phyloP scores from a whole-genome alignment of 2,113 vertebrate species.

The Rostratula benghalensis region DNA sequence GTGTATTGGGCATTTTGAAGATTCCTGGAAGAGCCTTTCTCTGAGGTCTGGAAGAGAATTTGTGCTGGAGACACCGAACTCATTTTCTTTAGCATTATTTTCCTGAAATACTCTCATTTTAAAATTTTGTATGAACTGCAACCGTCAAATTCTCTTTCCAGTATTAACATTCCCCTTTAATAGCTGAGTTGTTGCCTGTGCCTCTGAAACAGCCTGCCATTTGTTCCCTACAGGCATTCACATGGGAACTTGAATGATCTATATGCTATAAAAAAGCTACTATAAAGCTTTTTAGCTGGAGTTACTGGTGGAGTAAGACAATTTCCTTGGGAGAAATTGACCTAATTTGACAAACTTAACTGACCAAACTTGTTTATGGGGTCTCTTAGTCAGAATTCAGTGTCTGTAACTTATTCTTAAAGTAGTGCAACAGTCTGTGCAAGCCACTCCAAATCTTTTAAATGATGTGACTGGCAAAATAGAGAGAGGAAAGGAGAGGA shows the following conservation, averaged over 20 bases:
- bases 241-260: neutral
- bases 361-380: neutral
- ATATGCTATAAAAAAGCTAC: neutral
- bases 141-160: neutral
- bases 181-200: neutral
- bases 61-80: neutral
- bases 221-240: neutral
- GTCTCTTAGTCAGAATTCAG: neutral
- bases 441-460: neutral
- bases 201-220: neutral
- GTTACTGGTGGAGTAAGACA: neutral
- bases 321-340: neutral
- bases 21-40: neutral
- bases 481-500: neutral
- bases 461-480: neutral
- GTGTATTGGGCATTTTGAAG: neutral
- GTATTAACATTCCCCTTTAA: neutral
- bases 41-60: neutral
- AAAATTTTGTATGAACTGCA: too few species aligned
- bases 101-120: neutral
- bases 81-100: neutral
- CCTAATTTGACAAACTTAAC: neutral
- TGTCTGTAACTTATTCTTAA: neutral
- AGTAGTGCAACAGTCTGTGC: neutral
- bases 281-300: neutral